Evolutionary conservation across 1,140 invertebrate genomes (phyloP), one percentile per base, ranked within the genome.

Genomic region (Lutraria rhynchaena): DNA sequence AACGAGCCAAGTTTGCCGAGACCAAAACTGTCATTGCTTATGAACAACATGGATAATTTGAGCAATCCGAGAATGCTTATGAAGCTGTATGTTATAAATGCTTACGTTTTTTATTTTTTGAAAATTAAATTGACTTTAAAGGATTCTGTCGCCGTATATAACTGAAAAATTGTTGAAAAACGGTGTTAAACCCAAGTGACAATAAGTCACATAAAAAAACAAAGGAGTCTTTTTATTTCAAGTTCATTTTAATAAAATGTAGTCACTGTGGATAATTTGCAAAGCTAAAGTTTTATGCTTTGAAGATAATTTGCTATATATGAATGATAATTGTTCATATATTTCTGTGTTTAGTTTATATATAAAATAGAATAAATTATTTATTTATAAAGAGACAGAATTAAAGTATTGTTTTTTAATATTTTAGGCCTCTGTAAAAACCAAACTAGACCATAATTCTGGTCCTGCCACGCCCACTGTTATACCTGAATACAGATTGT

Each of bases 31-130:
- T 97, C 5, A 96, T 99, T 63, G 96, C 97, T 0, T 96, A 97
- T 86, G 97, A 99, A 91, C 98, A 99, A 90, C 98, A 99, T 93
- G 98, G 98, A 29, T 98, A 98, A 92, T 99, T 98, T 90, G 97
- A 99, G 90, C 96, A 98, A 90, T 97, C 98, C 0, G 95, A 97
- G 93, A 95, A 94, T 2, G 95, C 96, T 0, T 99, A 97, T 91
- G 98, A 99, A 89, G 92, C 95, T 9, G 90, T 91, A 53, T 87
- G 87, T 71, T 7, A n/a, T n/a, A n/a, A n/a, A n/a, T n/a, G n/a
- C n/a, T n/a, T n/a, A n/a, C n/a, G n/a, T n/a, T n/a, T 11, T n/a
- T n/a, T n/a, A n/a, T n/a, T n/a, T n/a, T n/a, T n/a, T n/a, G n/a
- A n/a, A n/a, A n/a, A n/a, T n/a, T n/a, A n/a, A n/a, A n/a, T n/a